phyloP scores from a whole-genome alignment of 2,113 vertebrate genomes.

The Halichoeres trimaculatus region DNA sequence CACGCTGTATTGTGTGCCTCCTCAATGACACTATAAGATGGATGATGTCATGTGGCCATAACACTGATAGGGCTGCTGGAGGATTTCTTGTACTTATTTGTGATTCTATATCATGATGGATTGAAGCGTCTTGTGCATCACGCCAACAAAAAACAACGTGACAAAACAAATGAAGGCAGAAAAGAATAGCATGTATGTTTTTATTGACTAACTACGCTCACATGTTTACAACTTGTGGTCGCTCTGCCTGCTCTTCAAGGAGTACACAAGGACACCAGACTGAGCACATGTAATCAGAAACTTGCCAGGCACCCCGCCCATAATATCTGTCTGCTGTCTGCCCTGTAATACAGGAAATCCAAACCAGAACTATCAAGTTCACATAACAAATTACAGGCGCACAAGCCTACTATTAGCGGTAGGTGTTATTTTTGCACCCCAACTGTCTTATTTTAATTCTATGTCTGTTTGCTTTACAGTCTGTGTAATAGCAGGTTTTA shows the following conservation, averaged over 20 bases:
- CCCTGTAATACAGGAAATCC: slow-evolving; percentile 80
- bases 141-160: not conserved
- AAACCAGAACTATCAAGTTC: slow-evolving; percentile 75
- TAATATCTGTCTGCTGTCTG: slow-evolving; percentile 75
- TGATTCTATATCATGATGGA: slow-evolving; percentile 47
- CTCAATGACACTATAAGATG: slow-evolving; percentile 58
- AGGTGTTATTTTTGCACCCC: slow-evolving; percentile 75
- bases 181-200: not conserved
- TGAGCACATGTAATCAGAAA: slow-evolving; percentile 70
- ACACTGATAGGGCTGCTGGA: slow-evolving; percentile 16
- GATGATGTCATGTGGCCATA: slow-evolving; percentile 65
- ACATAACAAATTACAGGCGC: slow-evolving; percentile 82
- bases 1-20: slow-evolving; percentile 60
- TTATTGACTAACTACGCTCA: slow-evolving; percentile 4
- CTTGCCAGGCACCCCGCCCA: slow-evolving; percentile 61
- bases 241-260: slow-evolving; percentile 27
- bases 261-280: slow-evolving; percentile 37
- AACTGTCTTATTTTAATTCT: slow-evolving; percentile 75
- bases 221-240: slow-evolving; percentile 35
- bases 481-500: slow-evolving; percentile 64
- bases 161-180: slow-evolving; percentile 8
- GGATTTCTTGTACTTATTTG: slow-evolving; percentile 42
- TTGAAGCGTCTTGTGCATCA: slow-evolving; percentile 1
- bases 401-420: slow-evolving; percentile 78
- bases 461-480: slow-evolving; percentile 67